Evolutionary conservation across 1,140 invertebrate species (phyloP), one percentile per base, ranked within the genome.

Genomic region (Aplysia californica): DNA sequence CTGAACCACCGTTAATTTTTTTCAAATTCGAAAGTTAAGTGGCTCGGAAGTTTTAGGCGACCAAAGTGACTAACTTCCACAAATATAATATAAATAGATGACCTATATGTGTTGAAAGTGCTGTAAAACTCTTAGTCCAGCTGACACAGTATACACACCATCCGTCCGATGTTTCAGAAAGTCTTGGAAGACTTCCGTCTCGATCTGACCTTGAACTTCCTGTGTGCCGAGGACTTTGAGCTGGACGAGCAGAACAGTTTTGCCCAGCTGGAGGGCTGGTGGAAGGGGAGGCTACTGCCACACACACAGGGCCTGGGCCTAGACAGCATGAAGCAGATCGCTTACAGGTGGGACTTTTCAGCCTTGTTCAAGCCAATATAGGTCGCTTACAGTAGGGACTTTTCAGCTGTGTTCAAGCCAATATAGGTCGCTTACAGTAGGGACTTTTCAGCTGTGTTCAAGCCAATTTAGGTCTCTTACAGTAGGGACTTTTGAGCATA

Each of bases 191-290:
- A 71, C 10, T 71, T 15, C 29, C 1, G 39, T 10, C 68, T 71
- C 2, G 21, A 56, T 26, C 2, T 58, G 33, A 38, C 35, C 50
- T 36, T 6, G 5, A 59, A 73, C 26, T 73, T 73, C n/a, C 36
- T 73, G 56, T 73, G 70, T 61, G 31, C 3, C 2, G 70, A 73
- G 31, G 31, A 73, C n/a, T 73, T 73, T 26, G 26, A 3, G 15
- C 41, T 38, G 1, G 31, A 71, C 21, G 44, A 26, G 18, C 3
- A 33, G 35, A 38, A 44, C 18, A 20, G n/a, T 20, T 33, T 35
- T 36, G 31, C 15, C 4, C 55, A 10, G 1, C n/a, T 73, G n/a
- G 35, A 61, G 3, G 31, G 29, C 10, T 61, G 56, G 70, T 73
- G 70, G 70, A 59, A 1, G 2, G 21, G 26, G 18, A 23, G 2